Percentiles rank a stretch among this genome's conserved stretches.
These are phyloP conservation scores for Acrossocheilus wenchowensis DNA, from an alignment of 2,797 vertebrate genomes.

Conservation along the genomic window DNA sequence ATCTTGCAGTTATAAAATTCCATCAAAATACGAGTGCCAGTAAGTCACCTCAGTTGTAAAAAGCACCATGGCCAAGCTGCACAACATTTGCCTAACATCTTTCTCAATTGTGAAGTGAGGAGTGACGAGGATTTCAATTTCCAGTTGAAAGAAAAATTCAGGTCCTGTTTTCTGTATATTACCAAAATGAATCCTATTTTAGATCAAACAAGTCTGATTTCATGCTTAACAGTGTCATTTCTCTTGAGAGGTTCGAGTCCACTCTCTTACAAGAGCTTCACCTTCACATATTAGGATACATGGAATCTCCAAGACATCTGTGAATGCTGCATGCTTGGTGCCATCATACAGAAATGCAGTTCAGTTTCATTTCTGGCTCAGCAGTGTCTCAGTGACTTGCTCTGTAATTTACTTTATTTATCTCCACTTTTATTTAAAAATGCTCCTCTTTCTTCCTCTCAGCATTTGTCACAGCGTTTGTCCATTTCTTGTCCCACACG, in stretches of 20 bases:
- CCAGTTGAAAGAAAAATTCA: neutral
- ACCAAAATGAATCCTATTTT: neutral
- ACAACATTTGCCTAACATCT: neutral
- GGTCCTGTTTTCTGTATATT: neutral
- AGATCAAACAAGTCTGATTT: neutral
- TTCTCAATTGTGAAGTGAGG: neutral
- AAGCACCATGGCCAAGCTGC: neutral
- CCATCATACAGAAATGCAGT: neutral
- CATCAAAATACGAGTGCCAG: neutral
- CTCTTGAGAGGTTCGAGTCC: neutral
- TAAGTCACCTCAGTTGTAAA: neutral
- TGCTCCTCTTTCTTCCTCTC: constrained; percentile 59
- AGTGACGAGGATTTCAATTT: neutral
- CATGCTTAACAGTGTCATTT: neutral
- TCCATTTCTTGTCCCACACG: constrained; percentile 87
- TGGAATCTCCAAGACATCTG: constrained; percentile 6
- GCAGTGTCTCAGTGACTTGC: neutral
- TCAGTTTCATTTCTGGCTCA: neutral
- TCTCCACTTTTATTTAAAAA: neutral
- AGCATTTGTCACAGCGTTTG: constrained; percentile 83
- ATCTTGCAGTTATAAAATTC: neutral
- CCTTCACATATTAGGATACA: constrained; percentile 5
- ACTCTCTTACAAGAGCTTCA: neutral
- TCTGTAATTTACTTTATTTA: neutral
- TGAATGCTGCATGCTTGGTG: neutral